Conservation (phyloP, 2,888 invertebrate species). For the Sphinx pinastri region DNA sequence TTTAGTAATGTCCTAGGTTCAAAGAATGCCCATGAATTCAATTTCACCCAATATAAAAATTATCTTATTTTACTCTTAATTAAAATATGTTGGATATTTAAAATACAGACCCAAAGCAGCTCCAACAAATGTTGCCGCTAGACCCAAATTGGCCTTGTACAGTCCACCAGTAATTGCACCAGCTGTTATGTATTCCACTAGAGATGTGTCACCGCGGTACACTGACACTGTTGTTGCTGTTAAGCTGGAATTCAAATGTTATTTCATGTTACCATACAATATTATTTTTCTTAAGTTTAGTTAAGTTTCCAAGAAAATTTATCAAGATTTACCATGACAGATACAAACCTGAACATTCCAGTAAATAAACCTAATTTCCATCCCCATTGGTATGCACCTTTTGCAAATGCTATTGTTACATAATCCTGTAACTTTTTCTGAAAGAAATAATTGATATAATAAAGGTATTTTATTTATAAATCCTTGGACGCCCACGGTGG, state of each 20-base stretch:
- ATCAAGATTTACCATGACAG: too few relatives aligned
- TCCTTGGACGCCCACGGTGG: too few relatives aligned
- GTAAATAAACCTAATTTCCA: slow-evolving; percentile 88
- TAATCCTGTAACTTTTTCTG: slow-evolving; percentile 88
- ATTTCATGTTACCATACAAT: too few relatives aligned
- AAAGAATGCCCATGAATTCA: too few relatives aligned
- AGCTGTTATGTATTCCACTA: slow-evolving; percentile 87
- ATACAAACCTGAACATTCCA: slow-evolving; percentile 85
- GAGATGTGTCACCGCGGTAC: slow-evolving; percentile 87
- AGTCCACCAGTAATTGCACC: slow-evolving; percentile 86
- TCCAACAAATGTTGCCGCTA: slow-evolving; percentile 87
- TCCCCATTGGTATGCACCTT: slow-evolving; percentile 88
- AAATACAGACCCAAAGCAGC: slow-evolving; percentile 82
- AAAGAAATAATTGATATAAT: slow-evolving; percentile 46
- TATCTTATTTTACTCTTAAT: neutral
- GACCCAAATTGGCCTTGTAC: slow-evolving; percentile 88
- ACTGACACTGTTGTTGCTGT: slow-evolving; percentile 86
- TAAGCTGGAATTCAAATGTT: slow-evolving; percentile 76
- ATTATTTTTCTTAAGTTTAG: neutral
- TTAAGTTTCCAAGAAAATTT: too few relatives aligned
- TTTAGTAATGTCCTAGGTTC: too few relatives aligned
- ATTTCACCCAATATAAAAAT: neutral
- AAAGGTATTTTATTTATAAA: neutral
- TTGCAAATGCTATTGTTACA: slow-evolving; percentile 87
- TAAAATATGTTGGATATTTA: neutral